These are phyloP conservation scores for Drosophila ficusphila DNA, from an alignment of 1,140 invertebrate genomes.

Conservation along the genomic window DNA sequence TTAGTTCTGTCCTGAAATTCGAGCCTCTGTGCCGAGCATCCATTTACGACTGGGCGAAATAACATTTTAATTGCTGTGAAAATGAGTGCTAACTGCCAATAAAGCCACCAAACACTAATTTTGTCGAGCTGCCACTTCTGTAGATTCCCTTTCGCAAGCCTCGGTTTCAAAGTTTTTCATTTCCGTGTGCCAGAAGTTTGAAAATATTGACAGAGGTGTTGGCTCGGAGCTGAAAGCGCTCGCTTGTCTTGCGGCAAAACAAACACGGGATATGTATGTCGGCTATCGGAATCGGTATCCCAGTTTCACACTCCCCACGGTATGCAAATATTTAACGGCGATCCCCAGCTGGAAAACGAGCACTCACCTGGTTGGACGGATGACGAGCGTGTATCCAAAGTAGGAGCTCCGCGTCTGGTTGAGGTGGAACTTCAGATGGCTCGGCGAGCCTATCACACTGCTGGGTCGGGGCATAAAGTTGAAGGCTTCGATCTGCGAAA, in stretches of 20 bases:
- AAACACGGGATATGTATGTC: neutral
- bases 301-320: neutral
- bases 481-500: constrained; percentile 45
- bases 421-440: constrained; percentile 54
- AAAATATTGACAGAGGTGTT: constrained; percentile 62
- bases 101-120: constrained; percentile 15
- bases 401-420: constrained; percentile 77
- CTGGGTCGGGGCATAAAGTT: constrained; percentile 71
- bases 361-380: constrained; percentile 76
- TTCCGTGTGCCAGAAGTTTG: constrained; percentile 25
- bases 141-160: neutral
- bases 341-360: neutral
- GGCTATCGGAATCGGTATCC: neutral
- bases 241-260: constrained; percentile 5
- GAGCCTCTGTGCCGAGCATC: neutral
- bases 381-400: constrained; percentile 77
- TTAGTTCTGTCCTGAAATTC: constrained; percentile 9
- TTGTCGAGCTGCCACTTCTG: neutral
- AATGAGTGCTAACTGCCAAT: constrained; percentile 52
- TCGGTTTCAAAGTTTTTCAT: neutral
- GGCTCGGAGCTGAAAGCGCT: constrained; percentile 8
- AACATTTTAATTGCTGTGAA: constrained; percentile 39
- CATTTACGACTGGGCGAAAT: constrained; percentile 21
- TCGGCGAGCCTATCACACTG: constrained; percentile 53
- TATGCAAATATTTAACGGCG: constrained; percentile 23